Conservation (phyloP, 1,140 invertebrate species). For the Eurosta solidaginis region DNA sequence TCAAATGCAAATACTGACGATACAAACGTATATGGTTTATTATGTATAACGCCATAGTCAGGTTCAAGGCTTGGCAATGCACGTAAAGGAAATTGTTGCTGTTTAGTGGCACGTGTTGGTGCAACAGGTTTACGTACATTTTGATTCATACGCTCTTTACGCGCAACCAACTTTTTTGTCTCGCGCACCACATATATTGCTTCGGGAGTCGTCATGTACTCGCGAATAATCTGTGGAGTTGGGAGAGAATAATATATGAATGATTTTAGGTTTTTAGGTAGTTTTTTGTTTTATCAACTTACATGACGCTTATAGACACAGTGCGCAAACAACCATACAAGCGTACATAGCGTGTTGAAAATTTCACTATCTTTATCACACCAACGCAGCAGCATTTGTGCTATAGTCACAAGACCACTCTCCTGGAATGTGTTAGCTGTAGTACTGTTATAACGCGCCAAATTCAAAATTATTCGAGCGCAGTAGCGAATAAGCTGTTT, state of each 20-base stretch:
- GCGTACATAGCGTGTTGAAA: slow-evolving; percentile 67
- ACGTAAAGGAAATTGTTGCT: slow-evolving; percentile 37
- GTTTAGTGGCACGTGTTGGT: slow-evolving; percentile 17
- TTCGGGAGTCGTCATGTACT: slow-evolving; percentile 55
- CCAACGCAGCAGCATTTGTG: slow-evolving; percentile 65
- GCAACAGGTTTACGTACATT: slow-evolving; percentile 47
- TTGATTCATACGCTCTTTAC: slow-evolving; percentile 58
- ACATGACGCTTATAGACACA: slow-evolving; percentile 63
- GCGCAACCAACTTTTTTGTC: slow-evolving; percentile 55
- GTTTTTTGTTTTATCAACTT: slow-evolving; percentile 31
- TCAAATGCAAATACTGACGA: slow-evolving; percentile 58
- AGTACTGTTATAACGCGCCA: slow-evolving; percentile 54
- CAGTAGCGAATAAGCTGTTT: slow-evolving; percentile 57
- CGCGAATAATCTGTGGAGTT: slow-evolving; percentile 46
- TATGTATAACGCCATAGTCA: slow-evolving; percentile 53
- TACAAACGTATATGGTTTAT: slow-evolving; percentile 52
- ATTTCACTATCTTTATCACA: slow-evolving; percentile 67
- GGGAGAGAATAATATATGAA: not conserved
- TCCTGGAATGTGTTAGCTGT: slow-evolving; percentile 54
- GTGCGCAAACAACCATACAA: slow-evolving; percentile 69
- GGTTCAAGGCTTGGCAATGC: slow-evolving; percentile 51
- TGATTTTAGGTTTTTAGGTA: not conserved
- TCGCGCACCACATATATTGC: slow-evolving; percentile 56
- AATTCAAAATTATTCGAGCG: slow-evolving; percentile 57
- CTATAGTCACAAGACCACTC: slow-evolving; percentile 52